phyloP scores from a whole-genome alignment of 2,113 vertebrate genomes.

The Dicerorhinus sumatrensis region DNA sequence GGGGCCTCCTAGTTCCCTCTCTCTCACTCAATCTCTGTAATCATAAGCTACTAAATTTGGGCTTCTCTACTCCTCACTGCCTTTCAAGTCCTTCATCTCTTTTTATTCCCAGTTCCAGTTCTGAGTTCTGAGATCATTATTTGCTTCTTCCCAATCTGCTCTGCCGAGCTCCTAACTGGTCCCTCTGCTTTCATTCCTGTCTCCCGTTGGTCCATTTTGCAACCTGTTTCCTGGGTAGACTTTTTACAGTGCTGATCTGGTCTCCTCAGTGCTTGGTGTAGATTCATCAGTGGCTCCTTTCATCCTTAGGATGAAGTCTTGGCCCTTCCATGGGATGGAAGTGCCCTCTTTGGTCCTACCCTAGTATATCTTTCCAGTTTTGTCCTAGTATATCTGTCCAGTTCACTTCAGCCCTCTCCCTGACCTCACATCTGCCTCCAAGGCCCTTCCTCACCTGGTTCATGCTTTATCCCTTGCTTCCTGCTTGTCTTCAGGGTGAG shows the following conservation, averaged over 20 bases:
- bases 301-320: not conserved
- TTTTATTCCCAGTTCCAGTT: not conserved
- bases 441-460: not conserved
- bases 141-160: not conserved
- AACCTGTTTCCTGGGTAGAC: not conserved
- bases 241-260: not conserved
- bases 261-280: not conserved
- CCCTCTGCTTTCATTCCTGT: not conserved
- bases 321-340: rapidly evolving
- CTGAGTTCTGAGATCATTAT: not conserved
- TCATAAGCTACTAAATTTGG: not conserved
- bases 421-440: not conserved
- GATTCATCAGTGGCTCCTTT: not conserved
- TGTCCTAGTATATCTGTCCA: not conserved
- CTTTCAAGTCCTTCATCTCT: not conserved
- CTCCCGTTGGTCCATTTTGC: not conserved
- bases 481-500: not conserved
- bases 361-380: not conserved
- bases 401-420: not conserved
- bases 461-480: not conserved
- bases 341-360: not conserved
- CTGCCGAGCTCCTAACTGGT: not conserved
- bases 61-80: not conserved
- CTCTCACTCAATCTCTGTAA: not conserved
- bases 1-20: no score